phyloP scores from a whole-genome alignment of 2,888 invertebrate genomes.

The Perizoma flavofasciatum region DNA sequence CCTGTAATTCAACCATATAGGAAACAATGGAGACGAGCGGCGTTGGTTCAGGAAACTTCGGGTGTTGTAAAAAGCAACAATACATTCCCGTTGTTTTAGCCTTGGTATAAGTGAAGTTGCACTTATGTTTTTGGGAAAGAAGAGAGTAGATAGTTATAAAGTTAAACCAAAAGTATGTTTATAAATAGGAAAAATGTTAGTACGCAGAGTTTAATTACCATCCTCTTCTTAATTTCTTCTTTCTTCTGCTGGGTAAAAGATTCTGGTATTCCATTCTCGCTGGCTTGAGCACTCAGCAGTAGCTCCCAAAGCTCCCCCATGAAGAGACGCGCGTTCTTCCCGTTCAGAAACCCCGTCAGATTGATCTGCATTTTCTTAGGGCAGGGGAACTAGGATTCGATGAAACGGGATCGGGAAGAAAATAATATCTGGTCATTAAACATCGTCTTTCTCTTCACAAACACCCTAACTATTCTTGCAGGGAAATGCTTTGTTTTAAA shows the following conservation, averaged over 20 bases:
- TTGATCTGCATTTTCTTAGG: slow-evolving; percentile 99
- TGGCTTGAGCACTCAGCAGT: slow-evolving; percentile 97
- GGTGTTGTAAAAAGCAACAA: too few species aligned
- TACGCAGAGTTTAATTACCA: slow-evolving; percentile 79
- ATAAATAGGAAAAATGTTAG: too few species aligned
- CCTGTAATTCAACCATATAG: too few species aligned
- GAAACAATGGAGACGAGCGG: too few species aligned
- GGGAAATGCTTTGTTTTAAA: slow-evolving; percentile 27
- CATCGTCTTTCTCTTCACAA: slow-evolving; percentile 39
- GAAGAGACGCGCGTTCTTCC: slow-evolving; percentile 98
- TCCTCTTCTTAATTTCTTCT: slow-evolving; percentile 96
- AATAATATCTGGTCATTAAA: slow-evolving; percentile 60
- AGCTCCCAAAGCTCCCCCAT: slow-evolving; percentile 99
- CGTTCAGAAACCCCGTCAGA: slow-evolving; percentile 99
- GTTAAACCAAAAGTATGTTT: too few species aligned
- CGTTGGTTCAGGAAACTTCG: too few species aligned
- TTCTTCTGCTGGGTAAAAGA: slow-evolving; percentile 97
- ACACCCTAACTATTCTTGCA: slow-evolving; percentile 49
- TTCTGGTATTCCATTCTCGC: slow-evolving; percentile 97
- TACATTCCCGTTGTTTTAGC: too few species aligned
- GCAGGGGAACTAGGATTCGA: slow-evolving; percentile 92
- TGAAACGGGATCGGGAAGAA: slow-evolving; percentile 73
- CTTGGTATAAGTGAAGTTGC: too few species aligned
- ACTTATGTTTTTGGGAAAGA: too few species aligned
- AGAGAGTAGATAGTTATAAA: too few species aligned